A percentile compares a stretch with the other conserved stretches of the same genome.
These are phyloP conservation scores for Romanogobio albipinnatus DNA, from an alignment of 2,113 vertebrate species.

Conservation along the genomic window DNA sequence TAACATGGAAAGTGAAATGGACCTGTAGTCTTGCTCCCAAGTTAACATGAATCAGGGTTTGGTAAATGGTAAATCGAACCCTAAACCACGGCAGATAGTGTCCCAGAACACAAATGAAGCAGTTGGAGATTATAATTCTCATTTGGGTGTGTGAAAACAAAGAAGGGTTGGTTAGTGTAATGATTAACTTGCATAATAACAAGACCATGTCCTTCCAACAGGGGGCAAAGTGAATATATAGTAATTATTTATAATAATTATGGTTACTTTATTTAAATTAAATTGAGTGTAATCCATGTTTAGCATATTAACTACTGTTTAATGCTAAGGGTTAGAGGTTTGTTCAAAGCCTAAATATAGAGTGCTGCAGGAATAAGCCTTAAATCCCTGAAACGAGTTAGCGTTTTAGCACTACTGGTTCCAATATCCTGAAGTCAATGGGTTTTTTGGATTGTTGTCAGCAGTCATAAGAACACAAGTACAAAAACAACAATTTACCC, in stretches of 20 bases:
- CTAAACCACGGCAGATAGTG: not conserved
- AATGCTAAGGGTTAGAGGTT: not conserved
- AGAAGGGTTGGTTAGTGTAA: not conserved
- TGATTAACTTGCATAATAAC: not conserved
- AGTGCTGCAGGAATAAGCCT: not conserved
- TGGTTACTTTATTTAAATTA: not conserved
- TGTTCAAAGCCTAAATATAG: not conserved
- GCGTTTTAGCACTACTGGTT: not conserved
- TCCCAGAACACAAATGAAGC: not conserved
- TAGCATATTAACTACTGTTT: not conserved
- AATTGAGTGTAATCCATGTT: not conserved
- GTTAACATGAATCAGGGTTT: not conserved
- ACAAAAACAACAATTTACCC: not conserved
- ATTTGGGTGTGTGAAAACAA: not conserved
- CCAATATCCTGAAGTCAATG: not conserved
- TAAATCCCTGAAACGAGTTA: not conserved
- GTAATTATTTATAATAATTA: not conserved
- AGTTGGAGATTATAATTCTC: not conserved
- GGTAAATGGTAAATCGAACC: not conserved
- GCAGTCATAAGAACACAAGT: not conserved
- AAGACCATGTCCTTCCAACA: not conserved
- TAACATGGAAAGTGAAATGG: conserved; percentile 17
- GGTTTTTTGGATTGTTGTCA: not conserved
- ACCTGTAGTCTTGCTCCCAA: not conserved
- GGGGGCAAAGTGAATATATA: not conserved